Base-by-base conservation (phyloP, 2,797 vertebrate species). In the Diplodus puntazzo region DNA sequence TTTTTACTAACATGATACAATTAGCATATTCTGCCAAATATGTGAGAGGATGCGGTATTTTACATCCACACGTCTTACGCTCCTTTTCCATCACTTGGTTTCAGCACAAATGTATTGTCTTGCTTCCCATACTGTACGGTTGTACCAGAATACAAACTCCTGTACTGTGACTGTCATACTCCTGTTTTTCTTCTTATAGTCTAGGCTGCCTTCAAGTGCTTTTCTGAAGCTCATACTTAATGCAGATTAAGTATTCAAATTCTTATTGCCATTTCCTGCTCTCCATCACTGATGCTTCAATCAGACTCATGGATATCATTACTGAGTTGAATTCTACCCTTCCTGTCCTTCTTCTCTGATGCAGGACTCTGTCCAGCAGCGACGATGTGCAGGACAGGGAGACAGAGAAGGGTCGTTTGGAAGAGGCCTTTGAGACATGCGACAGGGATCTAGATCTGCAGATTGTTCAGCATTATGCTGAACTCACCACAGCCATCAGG, bases 361-460 rank as follows among this genome's bases (percentile, higher is more conserved):
- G 21, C 72, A 99, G 98, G 94, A 99, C 98, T 52, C 87, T 99
- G 59, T 99, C 98, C 70, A 97, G 84, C 83, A 99, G 98, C 0
- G 97, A 98, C 68, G 97, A 99, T 66, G 96, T 99, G n/a, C 94
- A 99, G 87, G 98, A 99, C 90, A 83, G 98, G 65, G 98, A 99
- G 94, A 98, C 96, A 0, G 98, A 99, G 91, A 99, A 99, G 85
- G 95, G 97, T 0, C 96, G 98, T 0, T 93, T 99, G 82, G 98
- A 99, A 86, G 97, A 98, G 65, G 98, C 98, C 5, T 99, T 99
- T 6, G 98, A 99, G 89, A 98, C 96, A 0, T 98, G 97, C 1
- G 98, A 99, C 89, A 94, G 92, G 7, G 97, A 97, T 80, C 86
- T 99, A 88, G 98, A 99, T 63, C 94, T 97, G 70, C 88, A 98